These are phyloP conservation scores for Aspidiotus destructor DNA, from an alignment of 2,888 invertebrate genomes.

Conservation along the genomic window DNA sequence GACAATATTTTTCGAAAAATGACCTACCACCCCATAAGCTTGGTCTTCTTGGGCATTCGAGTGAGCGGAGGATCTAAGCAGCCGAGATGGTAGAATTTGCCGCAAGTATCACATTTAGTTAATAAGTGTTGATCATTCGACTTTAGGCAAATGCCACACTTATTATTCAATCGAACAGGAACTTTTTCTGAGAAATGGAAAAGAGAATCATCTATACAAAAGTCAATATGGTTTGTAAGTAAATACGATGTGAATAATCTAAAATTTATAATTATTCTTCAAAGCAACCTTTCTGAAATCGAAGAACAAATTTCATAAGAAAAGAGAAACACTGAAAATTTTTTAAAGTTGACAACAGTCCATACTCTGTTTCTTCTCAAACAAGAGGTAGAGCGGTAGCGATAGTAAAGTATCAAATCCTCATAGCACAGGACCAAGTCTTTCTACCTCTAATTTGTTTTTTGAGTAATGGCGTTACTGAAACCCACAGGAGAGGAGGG, in stretches of 20 bases:
- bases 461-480: too few relatives aligned
- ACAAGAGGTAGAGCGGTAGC: too few relatives aligned
- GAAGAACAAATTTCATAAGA: too few relatives aligned
- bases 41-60: conserved; percentile 90
- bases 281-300: neutral
- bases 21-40: conserved; percentile 78
- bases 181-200: conserved; percentile 29
- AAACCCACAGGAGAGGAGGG: too few relatives aligned
- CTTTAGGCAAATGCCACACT: conserved; percentile 79
- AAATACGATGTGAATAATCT: neutral
- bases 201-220: conserved; percentile 9
- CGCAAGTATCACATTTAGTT: conserved; percentile 91
- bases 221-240: neutral
- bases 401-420: too few relatives aligned
- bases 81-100: conserved; percentile 81
- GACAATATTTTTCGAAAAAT: conserved; percentile 6
- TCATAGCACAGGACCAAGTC: too few relatives aligned
- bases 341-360: too few relatives aligned
- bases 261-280: too few relatives aligned
- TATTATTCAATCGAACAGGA: conserved; percentile 49
- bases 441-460: too few relatives aligned
- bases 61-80: conserved; percentile 90
- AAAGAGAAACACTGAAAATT: too few relatives aligned
- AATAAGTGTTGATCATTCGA: conserved; percentile 85
- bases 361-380: too few relatives aligned